These are phyloP conservation scores for Pangasianodon gigas DNA, from an alignment of 2,113 vertebrate genomes.

Conservation along the genomic window DNA sequence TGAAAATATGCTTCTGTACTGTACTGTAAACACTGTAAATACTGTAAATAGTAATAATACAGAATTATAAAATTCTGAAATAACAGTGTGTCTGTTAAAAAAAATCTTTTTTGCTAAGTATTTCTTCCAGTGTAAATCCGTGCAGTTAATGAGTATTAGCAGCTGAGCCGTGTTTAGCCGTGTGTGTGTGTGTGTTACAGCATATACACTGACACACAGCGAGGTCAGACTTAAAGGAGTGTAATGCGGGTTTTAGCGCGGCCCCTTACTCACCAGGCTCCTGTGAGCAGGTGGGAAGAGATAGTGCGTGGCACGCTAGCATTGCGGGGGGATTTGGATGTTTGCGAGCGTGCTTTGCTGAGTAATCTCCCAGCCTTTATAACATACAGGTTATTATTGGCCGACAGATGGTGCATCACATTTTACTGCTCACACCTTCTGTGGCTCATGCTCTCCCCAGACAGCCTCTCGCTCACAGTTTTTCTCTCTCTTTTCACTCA, in stretches of 20 bases:
- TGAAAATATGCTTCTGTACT: background rate
- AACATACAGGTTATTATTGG: slow-evolving; percentile 88
- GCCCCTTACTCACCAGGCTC: slow-evolving; percentile 39
- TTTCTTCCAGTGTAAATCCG: background rate
- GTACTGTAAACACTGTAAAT: too few species aligned
- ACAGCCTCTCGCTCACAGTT: slow-evolving; percentile 54
- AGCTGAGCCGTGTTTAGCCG: background rate
- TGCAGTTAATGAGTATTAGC: background rate
- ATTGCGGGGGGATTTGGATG: slow-evolving; percentile 59
- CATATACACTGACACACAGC: slow-evolving; percentile 9
- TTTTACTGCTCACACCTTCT: slow-evolving; percentile 95
- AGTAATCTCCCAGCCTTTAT: slow-evolving; percentile 86
- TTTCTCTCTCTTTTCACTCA: slow-evolving; percentile 47
- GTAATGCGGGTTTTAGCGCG: slow-evolving; percentile 33
- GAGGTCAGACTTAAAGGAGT: slow-evolving; percentile 37
- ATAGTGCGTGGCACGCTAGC: slow-evolving; percentile 49
- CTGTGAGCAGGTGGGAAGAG: slow-evolving; percentile 55
- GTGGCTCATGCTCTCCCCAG: slow-evolving; percentile 68
- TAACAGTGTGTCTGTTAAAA: background rate
- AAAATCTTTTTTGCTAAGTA: background rate
- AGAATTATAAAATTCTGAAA: background rate
- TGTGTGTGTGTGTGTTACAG: background rate
- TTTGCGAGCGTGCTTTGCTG: slow-evolving; percentile 79
- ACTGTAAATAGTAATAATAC: too few species aligned
- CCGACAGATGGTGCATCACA: slow-evolving; percentile 89